Base-by-base conservation (phyloP, 1,140 invertebrate genomes). In the Drosophila takahashii region DNA sequence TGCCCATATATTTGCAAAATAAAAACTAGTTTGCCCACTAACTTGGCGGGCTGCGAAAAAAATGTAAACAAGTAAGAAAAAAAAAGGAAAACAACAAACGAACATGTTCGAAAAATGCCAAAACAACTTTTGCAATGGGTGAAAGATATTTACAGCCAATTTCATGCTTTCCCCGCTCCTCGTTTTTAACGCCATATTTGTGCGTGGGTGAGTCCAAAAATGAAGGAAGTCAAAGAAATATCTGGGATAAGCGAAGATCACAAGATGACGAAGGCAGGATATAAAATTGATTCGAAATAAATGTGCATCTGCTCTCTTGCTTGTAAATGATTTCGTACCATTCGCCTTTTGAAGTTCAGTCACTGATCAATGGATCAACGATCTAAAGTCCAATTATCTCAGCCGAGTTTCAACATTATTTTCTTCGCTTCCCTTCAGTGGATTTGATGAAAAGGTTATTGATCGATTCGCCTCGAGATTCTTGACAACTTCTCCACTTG, bases 91-190 rank as follows among this genome's bases (percentile, higher is more conserved):
- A 66, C 65, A 66, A 66, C 47, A 16, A 66, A 44, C 22, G 16
- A 53, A 67, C 65, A 36, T 69, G 65, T 69, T 69, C 39, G 29
- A 60, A 69, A 69, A 69, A 69, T 66, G 60, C 61, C n/a, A 45
- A 54, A 66, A 54, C 61, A 34, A 69, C 61, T 69, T 66, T 69
- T 69, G 39, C 39, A 69, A 69, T 66, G 39, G 64, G 44, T 71
- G 56, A 76, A 77, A 71, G 58, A 61, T 69, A 69, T 65, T 69
- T 65, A 51, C 65, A 69, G 64, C 36, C 59, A 52, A 69, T 65
- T 66, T 66, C 56, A 41, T 69, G 45, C 48, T 65, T 65, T 65
- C 34, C 32, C 36, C 22, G 26, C 57, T 39, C 22, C 15, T 5
- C 42, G 39, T 37, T 48, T 11, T 22, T 11, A n/a, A 15, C 8